phyloP scores from a whole-genome alignment of 2,797 vertebrate species.

The Sebastes paucispinis region DNA sequence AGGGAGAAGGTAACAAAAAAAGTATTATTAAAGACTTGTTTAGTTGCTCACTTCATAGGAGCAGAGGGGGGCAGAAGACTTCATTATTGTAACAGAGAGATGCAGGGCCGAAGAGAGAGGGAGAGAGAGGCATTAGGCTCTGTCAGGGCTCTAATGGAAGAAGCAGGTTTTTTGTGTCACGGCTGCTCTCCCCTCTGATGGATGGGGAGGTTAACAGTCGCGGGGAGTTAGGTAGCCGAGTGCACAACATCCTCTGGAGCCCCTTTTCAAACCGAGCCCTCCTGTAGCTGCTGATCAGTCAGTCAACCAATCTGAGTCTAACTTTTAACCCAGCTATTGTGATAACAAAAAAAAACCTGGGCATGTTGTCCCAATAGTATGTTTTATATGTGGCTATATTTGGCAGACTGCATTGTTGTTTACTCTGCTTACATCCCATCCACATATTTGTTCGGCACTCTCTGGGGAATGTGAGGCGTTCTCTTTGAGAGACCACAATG shows the following conservation, averaged over 20 bases:
- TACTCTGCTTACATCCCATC: conserved; percentile 14
- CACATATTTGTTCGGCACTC: neutral
- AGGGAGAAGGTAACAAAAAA: conserved; percentile 36
- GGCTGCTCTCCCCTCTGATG: conserved; percentile 67
- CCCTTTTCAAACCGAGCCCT: conserved; percentile 36
- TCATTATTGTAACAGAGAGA: conserved; percentile 45
- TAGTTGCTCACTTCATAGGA: conserved; percentile 36
- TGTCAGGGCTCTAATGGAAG: conserved; percentile 73
- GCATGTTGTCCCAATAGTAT: neutral
- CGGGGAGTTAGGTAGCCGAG: conserved; percentile 47
- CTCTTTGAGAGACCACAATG: conserved; percentile 28
- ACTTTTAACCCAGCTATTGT: conserved; percentile 14
- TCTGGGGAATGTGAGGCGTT: conserved; percentile 19
- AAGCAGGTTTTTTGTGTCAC: conserved; percentile 74
- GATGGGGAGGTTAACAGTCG: conserved; percentile 69
- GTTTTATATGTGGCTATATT: conserved; percentile 24
- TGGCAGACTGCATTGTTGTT: conserved; percentile 11
- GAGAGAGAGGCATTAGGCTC: conserved; percentile 55
- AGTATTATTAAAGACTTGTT: conserved; percentile 44
- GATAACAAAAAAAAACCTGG: conserved; percentile 14
- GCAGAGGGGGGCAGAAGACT: conserved; percentile 37
- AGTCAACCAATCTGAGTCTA: conserved; percentile 35
- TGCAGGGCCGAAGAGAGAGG: conserved; percentile 26
- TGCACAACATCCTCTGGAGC: conserved; percentile 48
- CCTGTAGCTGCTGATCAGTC: conserved; percentile 32